A percentile compares a stretch with the other conserved stretches of the same genome.
phyloP scores from a whole-genome alignment of 1,140 invertebrate species.

The Drosophila sucinea region DNA sequence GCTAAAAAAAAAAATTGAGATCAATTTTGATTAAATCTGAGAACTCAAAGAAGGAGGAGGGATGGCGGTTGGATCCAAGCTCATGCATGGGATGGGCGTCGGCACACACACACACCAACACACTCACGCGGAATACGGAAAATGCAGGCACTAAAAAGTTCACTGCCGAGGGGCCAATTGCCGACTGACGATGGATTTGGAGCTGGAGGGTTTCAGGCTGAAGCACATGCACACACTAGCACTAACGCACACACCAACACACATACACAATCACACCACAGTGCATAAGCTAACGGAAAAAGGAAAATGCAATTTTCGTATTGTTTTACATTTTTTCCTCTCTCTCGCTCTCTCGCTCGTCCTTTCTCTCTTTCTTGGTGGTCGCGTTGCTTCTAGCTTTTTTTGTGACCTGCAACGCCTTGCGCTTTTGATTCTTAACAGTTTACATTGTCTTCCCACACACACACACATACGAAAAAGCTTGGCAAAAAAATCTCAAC shows the following conservation, averaged over 20 bases:
- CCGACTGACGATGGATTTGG: conserved; percentile 41
- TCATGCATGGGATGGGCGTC: conserved; percentile 53
- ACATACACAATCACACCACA: conserved; percentile 25
- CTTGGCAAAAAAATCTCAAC: conserved; percentile 54
- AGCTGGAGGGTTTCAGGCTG: conserved; percentile 2
- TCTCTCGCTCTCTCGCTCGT: neutral
- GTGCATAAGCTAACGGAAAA: conserved; percentile 33
- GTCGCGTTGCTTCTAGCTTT: conserved; percentile 18
- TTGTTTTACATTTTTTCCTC: conserved; percentile 44
- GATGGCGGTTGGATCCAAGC: neutral
- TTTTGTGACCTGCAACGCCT: conserved; percentile 49
- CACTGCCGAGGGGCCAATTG: conserved; percentile 66
- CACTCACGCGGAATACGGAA: conserved; percentile 23
- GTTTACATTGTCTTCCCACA: conserved; percentile 58
- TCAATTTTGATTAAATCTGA: conserved; percentile 9
- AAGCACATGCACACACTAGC: neutral
- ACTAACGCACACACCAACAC: conserved; percentile 14
- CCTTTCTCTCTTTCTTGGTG: neutral
- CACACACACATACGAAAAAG: conserved; percentile 21
- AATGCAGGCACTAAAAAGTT: conserved; percentile 60
- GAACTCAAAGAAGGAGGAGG: neutral
- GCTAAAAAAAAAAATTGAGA: conserved; percentile 11
- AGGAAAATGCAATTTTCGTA: conserved; percentile 76
- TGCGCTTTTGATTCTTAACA: conserved; percentile 60
- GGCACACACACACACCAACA: conserved; percentile 43